Base-by-base conservation (phyloP, 1,140 invertebrate genomes). In the Trigoniulus corallinus region DNA sequence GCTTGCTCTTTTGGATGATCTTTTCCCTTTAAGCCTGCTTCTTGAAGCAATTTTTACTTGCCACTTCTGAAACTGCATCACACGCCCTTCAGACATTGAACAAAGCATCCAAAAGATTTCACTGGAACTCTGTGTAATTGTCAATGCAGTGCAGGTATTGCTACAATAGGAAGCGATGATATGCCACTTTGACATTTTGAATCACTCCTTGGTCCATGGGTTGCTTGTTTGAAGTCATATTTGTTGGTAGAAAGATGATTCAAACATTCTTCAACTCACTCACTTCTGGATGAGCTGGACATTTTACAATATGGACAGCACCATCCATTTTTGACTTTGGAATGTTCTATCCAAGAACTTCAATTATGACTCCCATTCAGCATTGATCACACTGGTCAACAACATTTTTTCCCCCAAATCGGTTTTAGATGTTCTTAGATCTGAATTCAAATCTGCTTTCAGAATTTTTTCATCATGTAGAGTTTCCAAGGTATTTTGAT, bases 201-300 rank as follows among this genome's bases (percentile, higher is more conserved):
- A 61, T 62, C 0, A 61, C 53, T 12, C 57, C 58, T 47, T 57
- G 56, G 45, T 60, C 57, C 42, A 59, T 47, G 4, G 58, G 58
- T 48, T 62, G 61, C 12, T 57, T 21, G 25, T 20, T 50, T 15
- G 50, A 26, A 1, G 58, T 61, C 3, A 50, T 57, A 40, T 61
- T 59, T n/a, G 56, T 15, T 1, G 59, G 58, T 0, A 60, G 45
- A 42, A 57, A 61, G 13, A 40, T 40, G 0, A 60, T 23, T 2
- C 23, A 53, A 0, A 60, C 52, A 48, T 26, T 27, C 15, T 26
- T 23, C 42, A 54, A 29, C 27, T 18, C 37, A 12, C n/a, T 0
- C n/a, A 46, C 1, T 18, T 39, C n/a, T 20, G 12, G 4, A 42
- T 53, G 51, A 0, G 37, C n/a, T 13, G 37, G 3, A 18, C 25